Conservation (phyloP, 1,140 invertebrate species). For the Musca vetustissima region DNA sequence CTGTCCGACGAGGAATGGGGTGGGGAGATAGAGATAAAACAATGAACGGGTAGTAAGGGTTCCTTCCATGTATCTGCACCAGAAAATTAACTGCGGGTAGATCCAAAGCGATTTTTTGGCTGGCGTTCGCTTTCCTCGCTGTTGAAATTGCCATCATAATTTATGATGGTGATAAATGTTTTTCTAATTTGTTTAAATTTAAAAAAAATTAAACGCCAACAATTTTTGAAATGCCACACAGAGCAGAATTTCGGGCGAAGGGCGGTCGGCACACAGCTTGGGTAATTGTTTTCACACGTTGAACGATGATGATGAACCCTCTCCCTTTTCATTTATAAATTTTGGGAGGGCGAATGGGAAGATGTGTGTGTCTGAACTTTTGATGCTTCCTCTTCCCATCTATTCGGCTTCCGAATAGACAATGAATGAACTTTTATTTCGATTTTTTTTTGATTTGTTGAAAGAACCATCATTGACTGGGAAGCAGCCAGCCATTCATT, state of each 20-base stretch:
- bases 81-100: background rate
- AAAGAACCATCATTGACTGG: too few relatives aligned
- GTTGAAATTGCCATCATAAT: constrained; percentile 18
- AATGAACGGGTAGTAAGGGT: too few relatives aligned
- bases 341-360: too few relatives aligned
- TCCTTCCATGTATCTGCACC: too few relatives aligned
- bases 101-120: background rate
- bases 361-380: background rate
- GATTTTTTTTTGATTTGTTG: too few relatives aligned
- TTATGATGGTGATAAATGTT: constrained; percentile 24
- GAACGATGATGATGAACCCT: too few relatives aligned
- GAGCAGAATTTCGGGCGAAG: background rate
- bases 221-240: background rate
- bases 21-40: too few relatives aligned
- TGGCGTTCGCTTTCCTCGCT: background rate
- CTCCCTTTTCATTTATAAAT: too few relatives aligned
- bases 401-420: background rate
- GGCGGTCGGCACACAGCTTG: background rate
- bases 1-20: too few relatives aligned
- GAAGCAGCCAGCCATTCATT: too few relatives aligned
- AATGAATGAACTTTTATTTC: too few relatives aligned
- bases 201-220: background rate
- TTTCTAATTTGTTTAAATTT: constrained; percentile 18
- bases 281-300: background rate
- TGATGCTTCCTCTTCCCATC: background rate